A percentile compares a stretch with the other conserved stretches of the same genome.
Evolutionary conservation across 2,888 invertebrate species (phyloP).

Genomic region (Cacoxenus indagator): DNA sequence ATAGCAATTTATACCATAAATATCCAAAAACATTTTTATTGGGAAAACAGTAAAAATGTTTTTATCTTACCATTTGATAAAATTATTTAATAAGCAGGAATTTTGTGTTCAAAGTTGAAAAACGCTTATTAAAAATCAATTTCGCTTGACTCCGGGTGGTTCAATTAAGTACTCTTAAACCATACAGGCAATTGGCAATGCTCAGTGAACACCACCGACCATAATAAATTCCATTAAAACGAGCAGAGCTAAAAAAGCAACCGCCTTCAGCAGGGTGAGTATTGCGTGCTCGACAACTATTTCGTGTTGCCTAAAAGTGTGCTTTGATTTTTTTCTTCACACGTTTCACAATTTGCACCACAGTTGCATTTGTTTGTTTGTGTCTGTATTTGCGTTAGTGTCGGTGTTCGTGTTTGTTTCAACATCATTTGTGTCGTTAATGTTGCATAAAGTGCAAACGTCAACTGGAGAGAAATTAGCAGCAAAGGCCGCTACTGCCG

Average conservation of each 20-base stretch:
- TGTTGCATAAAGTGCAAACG: constrained; percentile 11
- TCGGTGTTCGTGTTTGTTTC: not conserved
- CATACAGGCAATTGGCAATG: not conserved
- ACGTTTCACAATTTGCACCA: not conserved
- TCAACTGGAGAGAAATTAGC: constrained; percentile 10
- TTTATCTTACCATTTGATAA: too few relatives aligned
- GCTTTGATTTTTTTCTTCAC: constrained; percentile 1
- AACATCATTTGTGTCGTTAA: constrained; percentile 11
- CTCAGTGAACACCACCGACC: not conserved
- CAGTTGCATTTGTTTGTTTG: not conserved
- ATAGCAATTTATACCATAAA: too few relatives aligned
- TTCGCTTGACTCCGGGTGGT: too few relatives aligned
- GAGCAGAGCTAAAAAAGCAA: not conserved
- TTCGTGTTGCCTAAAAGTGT: constrained; percentile 1
- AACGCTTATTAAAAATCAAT: too few relatives aligned
- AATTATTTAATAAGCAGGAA: too few relatives aligned
- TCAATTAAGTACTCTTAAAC: too few relatives aligned
- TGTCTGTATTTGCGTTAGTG: not conserved
- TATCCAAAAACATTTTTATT: too few relatives aligned
- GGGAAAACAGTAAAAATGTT: too few relatives aligned
- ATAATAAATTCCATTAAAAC: not conserved
- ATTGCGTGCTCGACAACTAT: not conserved
- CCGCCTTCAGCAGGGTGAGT: not conserved
- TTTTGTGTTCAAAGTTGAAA: too few relatives aligned
- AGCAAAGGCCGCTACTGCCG: not conserved